Evolutionary conservation across 2,888 invertebrate species (phyloP), one percentile per base, ranked within the genome.

Genomic region (Andrena marginata): DNA sequence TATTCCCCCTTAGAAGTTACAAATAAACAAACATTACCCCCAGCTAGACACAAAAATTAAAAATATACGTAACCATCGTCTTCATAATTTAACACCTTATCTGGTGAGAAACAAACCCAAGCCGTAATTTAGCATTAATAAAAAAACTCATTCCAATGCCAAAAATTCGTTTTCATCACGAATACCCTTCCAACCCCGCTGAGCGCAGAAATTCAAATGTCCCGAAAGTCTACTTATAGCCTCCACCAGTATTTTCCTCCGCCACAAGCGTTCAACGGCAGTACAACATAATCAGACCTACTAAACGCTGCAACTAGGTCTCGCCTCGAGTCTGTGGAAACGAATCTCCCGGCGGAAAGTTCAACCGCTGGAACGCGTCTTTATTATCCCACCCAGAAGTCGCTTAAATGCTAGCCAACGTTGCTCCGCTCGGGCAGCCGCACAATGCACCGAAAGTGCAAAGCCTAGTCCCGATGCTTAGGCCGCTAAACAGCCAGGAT

Each of bases 391-490:
- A 51, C 16, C 29, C 49, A 23, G 56, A 51, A 72, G 8, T 56
- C 42, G 29, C 29, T 67, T 59, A 20, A 64, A 72, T n/a, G 29
- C 35, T 54, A 26, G 35, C 1, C 20, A 23, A 29, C 51, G 26
- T 48, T 3, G 54, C 13, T 1, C 26, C 31, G 20, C 42, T 31
- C n/a, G 8, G 4, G 4, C 20, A 26, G 42, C 42, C 42, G 42
- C 31, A 68, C 68, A 68, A 60, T 72, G 62, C 64, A 23, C 35
- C 54, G 62, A 75, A 70, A 79, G 42, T 75, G 64, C 71, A 60
- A 67, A 62, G 23, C 56, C 62, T 68, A 31, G 63, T 63, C 56
- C n/a, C 26, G 4, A 49, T 23, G 56, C 35, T 13, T 70, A 49
- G 56, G 54, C 35, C 16, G 16, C 49, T 31, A 33, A 67, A 42